These are phyloP conservation scores for Nudaria mundana DNA, from an alignment of 2,888 invertebrate species.

Conservation along the genomic window DNA sequence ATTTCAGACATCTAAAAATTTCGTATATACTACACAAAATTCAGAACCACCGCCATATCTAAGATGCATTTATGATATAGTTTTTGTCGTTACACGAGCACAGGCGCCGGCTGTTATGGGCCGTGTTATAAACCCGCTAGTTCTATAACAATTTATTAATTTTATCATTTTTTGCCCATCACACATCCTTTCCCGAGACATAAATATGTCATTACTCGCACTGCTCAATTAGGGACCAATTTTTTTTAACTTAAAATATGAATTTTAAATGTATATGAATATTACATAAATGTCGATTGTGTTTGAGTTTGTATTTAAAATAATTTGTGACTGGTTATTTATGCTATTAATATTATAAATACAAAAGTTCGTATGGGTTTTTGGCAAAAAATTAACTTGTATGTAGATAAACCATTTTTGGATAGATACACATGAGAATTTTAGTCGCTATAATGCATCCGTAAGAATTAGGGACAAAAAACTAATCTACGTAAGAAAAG, in stretches of 20 bases:
- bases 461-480: too few relatives aligned
- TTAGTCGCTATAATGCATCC: too few relatives aligned
- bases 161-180: constrained; percentile 47
- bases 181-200: constrained; percentile 35
- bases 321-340: constrained; percentile 10
- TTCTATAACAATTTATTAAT: constrained; percentile 70
- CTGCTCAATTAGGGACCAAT: constrained; percentile 61
- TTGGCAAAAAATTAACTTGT: too few relatives aligned
- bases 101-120: constrained; percentile 69
- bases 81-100: constrained; percentile 61
- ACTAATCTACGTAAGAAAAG: too few relatives aligned
- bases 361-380: too few relatives aligned
- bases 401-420: too few relatives aligned
- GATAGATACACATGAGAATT: too few relatives aligned
- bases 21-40: constrained; percentile 43
- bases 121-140: constrained; percentile 48
- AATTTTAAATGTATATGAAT: constrained; percentile 34
- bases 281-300: constrained; percentile 25
- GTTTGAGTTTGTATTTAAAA: constrained; percentile 15
- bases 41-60: constrained; percentile 44
- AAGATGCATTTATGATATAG: constrained; percentile 55
- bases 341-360: not conserved
- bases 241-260: constrained; percentile 28
- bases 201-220: constrained; percentile 76
- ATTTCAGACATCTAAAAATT: constrained; percentile 32